Evolutionary conservation across 2,888 invertebrate species (phyloP).

Genomic region (Beris morrisii): DNA sequence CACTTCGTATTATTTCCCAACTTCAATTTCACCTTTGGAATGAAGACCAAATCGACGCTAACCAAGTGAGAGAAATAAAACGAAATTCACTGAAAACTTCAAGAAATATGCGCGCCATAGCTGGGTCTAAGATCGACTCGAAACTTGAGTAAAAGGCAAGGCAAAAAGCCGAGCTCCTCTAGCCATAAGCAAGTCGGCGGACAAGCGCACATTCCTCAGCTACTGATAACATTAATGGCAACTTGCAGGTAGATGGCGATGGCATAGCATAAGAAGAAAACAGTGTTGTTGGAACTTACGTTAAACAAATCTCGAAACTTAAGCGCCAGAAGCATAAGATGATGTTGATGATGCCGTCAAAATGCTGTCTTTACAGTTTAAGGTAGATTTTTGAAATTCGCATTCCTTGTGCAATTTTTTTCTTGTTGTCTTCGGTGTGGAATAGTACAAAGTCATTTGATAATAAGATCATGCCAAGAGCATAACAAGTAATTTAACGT

Average conservation of each 20-base stretch:
- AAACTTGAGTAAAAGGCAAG: not conserved
- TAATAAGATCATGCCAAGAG: slow-evolving; percentile 26
- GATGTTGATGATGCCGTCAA: slow-evolving; percentile 3
- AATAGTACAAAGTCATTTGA: slow-evolving; percentile 18
- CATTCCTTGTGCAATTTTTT: slow-evolving; percentile 19
- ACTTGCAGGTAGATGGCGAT: not conserved
- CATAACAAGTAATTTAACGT: slow-evolving; percentile 22
- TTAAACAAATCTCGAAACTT: not conserved
- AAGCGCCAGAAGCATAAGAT: not conserved
- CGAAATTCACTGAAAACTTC: not conserved
- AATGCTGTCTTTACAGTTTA: slow-evolving; percentile 18
- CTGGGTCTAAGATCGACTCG: not conserved
- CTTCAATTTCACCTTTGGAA: slow-evolving; percentile 27
- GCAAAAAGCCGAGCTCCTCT: not conserved
- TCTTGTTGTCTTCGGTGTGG: slow-evolving; percentile 3
- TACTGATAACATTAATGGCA: slow-evolving; percentile 14
- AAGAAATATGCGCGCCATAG: not conserved
- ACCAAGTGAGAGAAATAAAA: slow-evolving; percentile 6
- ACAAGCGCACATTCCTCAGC: slow-evolving; percentile 24
- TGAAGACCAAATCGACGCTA: slow-evolving; percentile 22
- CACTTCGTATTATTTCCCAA: slow-evolving; percentile 9
- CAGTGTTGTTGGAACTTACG: too few species aligned
- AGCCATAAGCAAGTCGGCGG: slow-evolving; percentile 15
- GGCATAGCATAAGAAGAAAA: too few species aligned
- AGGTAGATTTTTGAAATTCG: slow-evolving; percentile 21